phyloP scores from a whole-genome alignment of 2,113 vertebrate species.

The Jaculus jaculus region DNA sequence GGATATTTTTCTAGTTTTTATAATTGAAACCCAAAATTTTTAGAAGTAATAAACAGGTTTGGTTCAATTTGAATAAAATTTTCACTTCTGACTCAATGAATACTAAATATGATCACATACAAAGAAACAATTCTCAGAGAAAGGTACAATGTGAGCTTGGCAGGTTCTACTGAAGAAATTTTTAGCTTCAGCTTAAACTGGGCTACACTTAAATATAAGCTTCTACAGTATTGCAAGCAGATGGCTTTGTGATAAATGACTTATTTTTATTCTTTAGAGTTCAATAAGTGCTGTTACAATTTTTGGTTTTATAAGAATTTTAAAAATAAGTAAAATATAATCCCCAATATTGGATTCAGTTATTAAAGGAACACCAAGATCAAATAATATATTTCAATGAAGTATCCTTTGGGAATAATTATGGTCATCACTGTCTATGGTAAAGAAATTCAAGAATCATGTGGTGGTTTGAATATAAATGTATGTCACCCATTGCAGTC shows the following conservation, averaged over 20 bases:
- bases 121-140: not conserved
- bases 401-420: conserved; percentile 1
- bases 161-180: not conserved
- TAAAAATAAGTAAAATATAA: conserved; percentile 23
- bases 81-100: not conserved
- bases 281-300: not conserved
- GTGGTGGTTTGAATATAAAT: too few species aligned
- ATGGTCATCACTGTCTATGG: not conserved
- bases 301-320: conserved; percentile 3
- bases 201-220: not conserved
- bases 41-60: not conserved
- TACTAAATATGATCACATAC: not conserved
- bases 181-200: not conserved
- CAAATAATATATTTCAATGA: conserved; percentile 27
- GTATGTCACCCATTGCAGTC: too few species aligned
- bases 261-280: not conserved
- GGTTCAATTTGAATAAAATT: not conserved
- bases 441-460: conserved; percentile 46
- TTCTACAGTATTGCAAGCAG: not conserved
- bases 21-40: not conserved
- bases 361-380: conserved; percentile 22
- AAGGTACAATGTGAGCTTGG: not conserved
- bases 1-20: not conserved
- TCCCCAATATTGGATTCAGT: not conserved
- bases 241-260: not conserved